Evolutionary conservation across 2,888 invertebrate genomes (phyloP), one percentile per base, ranked within the genome.

Genomic region (Phasia obesa): DNA sequence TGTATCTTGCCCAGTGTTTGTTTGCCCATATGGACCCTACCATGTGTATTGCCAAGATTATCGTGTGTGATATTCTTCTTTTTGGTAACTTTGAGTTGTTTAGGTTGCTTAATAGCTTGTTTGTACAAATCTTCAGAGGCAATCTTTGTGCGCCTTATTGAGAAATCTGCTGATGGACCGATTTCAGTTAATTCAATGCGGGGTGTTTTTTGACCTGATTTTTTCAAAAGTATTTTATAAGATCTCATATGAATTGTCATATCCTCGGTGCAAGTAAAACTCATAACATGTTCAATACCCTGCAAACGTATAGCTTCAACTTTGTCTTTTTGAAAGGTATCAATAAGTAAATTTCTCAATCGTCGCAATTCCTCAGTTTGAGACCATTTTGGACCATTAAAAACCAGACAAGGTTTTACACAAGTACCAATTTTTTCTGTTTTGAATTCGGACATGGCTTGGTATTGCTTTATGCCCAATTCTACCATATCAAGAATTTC

Each of bases 401-500:
- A 98, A 21, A 98, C 90, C 4, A 99, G 91, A 87, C 97, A 96
- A 0, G 99, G 99, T 91, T 99, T 99, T 0, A 95, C 94, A 5
- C 97, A 98, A 4, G 94, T 92, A 0, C 95, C 91, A 27, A 96
- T 94, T 90, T 96, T 97, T 69, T 95, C 94, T 73, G 94, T 94
- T 84, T 94, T 94, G 88, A 98, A 97, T 55, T 96, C 96, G 19
- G 93, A 92, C 90, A 99, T 93, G 0, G 96, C 93, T 89, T 94
- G 94, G 89, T 94, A 98, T 71, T 94, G 94, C 70, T 97, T 96
- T 23, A 99, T 94, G 13, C 98, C 97, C 74, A 99, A 93, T 92
- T 99, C 99, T 76, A 97, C 94, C 98, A 99, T 98, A 89, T 99
- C 99, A 75, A 99, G 92, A 35, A 99, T 92, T 76, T 96, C 95